Base-by-base conservation (phyloP, 2,888 invertebrate genomes). In the Acleris holmiana region DNA sequence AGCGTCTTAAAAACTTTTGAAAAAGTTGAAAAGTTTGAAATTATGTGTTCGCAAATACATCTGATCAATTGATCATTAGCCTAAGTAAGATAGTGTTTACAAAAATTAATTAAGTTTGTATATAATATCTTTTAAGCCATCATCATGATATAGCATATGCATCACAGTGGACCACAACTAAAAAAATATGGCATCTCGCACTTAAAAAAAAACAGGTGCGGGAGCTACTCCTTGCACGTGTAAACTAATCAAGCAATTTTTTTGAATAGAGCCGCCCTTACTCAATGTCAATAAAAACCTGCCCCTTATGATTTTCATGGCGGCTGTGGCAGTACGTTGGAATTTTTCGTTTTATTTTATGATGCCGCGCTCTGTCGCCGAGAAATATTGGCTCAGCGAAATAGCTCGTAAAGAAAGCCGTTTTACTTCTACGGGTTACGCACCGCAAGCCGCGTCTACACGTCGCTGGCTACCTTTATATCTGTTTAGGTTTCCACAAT, bases 321-420 rank as follows among this genome's bases (percentile, higher is more conserved):
- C 84, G 78, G 85, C 84, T 82, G 80, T 83, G 82, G 86, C 84
- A 85, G 83, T n/a, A 82, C 83, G 84, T 81, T 81, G 90, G 92
- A 91, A 91, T 92, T 92, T 92, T 92, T 91, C 91, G 91, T 91
- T 91, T 91, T 92, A 92, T 91, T 92, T 92, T 92, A 92, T 91
- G 91, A 88, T 87, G 85, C 86, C 85, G 88, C 90, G 91, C 89
- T 87, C 91, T 91, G 91, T 90, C 91, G 90, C 91, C 87, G 82
- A 91, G 91, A 91, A 91, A 92, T 92, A 92, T 91, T 91, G 91
- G 92, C 89, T 91, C 89, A 84, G 84, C 88, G 90, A 86, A 92
- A 91, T 91, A 89, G 91, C 87, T 92, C 92, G 91, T 92, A 92
- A 92, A 91, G 91, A 88, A 88, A 88, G 88, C 88, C 85, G 89